Base-by-base conservation (phyloP, 2,888 invertebrate species). In the Caenorhabditis sinica region DNA sequence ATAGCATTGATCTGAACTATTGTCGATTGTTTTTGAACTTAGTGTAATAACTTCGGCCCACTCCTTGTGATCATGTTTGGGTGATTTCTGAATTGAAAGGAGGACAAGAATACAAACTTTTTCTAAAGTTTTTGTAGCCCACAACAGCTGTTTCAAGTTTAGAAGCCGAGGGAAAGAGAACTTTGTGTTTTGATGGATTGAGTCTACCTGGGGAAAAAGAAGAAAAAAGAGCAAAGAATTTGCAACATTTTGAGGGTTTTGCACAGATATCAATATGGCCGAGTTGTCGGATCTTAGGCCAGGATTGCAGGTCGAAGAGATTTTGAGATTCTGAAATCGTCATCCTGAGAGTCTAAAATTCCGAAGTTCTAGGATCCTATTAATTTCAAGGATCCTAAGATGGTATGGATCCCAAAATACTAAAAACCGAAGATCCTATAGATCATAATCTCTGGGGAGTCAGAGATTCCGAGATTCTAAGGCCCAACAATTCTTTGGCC, bases 151-250 rank as follows among this genome's bases (percentile, higher is more conserved):
- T 36, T 28, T 1, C 51, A 30, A 49, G 15, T n/a, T n/a, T n/a
- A n/a, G n/a, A n/a, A n/a, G n/a, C n/a, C n/a, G 20, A 33, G n/a
- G 30, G 20, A 66, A 28, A 17, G 25, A 49, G 63, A 71, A 79
- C 69, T 63, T 63, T 79, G 77, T 79, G 77, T 71, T 71, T 71
- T 79, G 71, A 61, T 69, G 65, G 65, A 51, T 61, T 33, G 76
- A 77, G 76, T 69, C 60, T 61, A 53, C n/a, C 58, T 13, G 6
- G 2, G 20, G 3, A 17, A 6, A 17, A 20, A 0, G 9, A 1
- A 8, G 17, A 4, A 36, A 4, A 36, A 6, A 9, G 40, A 40
- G 40, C 40, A 56, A n/a, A n/a, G n/a, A n/a, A n/a, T 25, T 69
- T 56, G 61, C 61, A 61, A 40, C 40, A 40, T 20, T 1, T 2